Evolutionary conservation across 23 tunicate species (phyloP), one percentile per base, ranked within the genome.

Genomic region (Trididemnum miniatum): DNA sequence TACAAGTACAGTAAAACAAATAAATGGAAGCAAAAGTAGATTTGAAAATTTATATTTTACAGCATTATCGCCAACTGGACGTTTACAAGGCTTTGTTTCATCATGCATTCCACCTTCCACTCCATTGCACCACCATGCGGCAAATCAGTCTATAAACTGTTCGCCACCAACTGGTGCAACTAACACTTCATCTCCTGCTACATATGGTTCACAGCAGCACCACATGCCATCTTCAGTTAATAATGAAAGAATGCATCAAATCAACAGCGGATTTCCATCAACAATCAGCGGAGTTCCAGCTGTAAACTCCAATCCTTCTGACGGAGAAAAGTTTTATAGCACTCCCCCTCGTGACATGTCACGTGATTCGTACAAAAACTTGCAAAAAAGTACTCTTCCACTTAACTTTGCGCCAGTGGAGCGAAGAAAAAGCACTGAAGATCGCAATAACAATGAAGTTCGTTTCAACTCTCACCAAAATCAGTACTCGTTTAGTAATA

Each of bases 121-220:
- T 75, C 87, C 80, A 44, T 9, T 74, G 63, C 81, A 84, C 87
- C 87, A 57, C 69, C 87, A 74, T 74, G 81, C 81, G 87, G 73
- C 29, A 18, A 62, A 26, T 62, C 67, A 62, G 34, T 28, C 67
- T 27, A 34, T 74, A 20, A 35, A 60, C 20, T 44, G 81, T 0
- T 84, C 87, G 63, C 71, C 86, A n/a, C 51, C 86, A 31, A 28
- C 80, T 26, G 79, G 81, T 36, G 74, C 87, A 2, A 74, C 66
- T 60, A 84, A 73, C 81, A 37, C 81, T 29, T 73, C 87, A 0
- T 72, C 87, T 0, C 87, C 87, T 5, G 49, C 71, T 65, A 28
- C 18, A 63, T 63, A 4, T 24, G 71, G 71, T 9, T 63, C 71
- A 27, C n/a, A 63, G 31, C 29, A 23, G 22, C 29, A 63, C 71